These are phyloP conservation scores for Catostylus mosaicus DNA, from an alignment of 30 jellyfish, hydroid and myxozoan species.

Conservation along the genomic window DNA sequence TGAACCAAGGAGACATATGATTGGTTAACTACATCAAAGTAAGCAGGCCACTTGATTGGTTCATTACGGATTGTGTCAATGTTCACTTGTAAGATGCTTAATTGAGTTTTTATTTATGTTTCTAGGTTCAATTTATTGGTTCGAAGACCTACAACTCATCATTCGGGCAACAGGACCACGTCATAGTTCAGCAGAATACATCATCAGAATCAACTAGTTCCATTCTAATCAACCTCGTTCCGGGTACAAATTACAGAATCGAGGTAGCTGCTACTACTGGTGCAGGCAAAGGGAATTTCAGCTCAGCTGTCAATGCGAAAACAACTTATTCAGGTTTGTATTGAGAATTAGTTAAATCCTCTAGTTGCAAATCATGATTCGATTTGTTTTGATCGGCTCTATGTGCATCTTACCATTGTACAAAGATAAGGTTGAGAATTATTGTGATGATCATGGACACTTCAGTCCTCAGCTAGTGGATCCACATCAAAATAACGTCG, in stretches of 20 bases:
- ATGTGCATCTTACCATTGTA: no score
- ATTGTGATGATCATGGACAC: no score
- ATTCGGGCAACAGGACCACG: conserved; percentile 10
- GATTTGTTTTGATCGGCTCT: no score
- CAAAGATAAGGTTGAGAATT: no score
- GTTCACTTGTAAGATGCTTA: not conserved
- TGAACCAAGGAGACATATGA: no score
- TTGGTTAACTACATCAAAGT: no score
- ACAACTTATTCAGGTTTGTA: conserved; percentile 35
- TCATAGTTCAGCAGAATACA: not conserved
- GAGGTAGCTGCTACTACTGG: conserved; percentile 72
- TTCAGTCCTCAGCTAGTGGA: no score
- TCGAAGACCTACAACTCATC: conserved; percentile 19
- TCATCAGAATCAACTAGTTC: not conserved
- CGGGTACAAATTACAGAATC: conserved; percentile 70
- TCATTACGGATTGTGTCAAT: no score
- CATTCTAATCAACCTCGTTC: conserved; percentile 32
- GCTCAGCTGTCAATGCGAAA: not conserved
- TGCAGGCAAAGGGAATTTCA: conserved; percentile 58
- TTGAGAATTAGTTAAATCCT: no score
- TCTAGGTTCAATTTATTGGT: conserved; percentile 19
- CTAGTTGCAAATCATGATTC: no score
- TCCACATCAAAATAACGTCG: no score
- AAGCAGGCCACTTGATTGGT: no score
- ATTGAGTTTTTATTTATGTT: not conserved